A percentile compares a stretch with the other conserved stretches of the same genome.
Conservation (phyloP, 2,797 vertebrate species). For the Propithecus perrieri region DNA sequence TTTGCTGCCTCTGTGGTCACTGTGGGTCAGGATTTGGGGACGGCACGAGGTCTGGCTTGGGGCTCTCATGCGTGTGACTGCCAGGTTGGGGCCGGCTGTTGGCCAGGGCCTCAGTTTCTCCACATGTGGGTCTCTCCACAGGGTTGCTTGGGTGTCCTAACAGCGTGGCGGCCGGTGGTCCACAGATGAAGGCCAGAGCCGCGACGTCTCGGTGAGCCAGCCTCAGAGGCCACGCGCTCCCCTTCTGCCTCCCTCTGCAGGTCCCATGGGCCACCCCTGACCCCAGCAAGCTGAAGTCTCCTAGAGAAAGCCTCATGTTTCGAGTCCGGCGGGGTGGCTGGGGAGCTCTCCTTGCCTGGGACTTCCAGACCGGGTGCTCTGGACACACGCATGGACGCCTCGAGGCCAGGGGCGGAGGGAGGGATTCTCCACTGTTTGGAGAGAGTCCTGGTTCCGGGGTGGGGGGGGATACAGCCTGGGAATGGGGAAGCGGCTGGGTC, state of each 20-base stretch:
- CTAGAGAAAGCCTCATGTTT: not conserved
- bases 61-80: not conserved
- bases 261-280: not conserved
- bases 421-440: not conserved
- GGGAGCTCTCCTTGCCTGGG: not conserved
- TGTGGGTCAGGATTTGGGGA: not conserved
- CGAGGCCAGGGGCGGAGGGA: not conserved
- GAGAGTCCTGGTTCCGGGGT: not conserved
- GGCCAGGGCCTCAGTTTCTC: not conserved
- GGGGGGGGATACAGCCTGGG: not conserved
- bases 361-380: not conserved
- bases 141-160: not conserved
- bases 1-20: not conserved
- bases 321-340: not conserved
- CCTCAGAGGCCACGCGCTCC: not conserved
- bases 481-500: not conserved
- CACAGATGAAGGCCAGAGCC: not conserved
- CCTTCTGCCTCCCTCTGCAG: not conserved
- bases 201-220: rapidly evolving
- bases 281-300: not conserved
- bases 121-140: not conserved
- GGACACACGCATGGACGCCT: not conserved
- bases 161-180: rapidly evolving
- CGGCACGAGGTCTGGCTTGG: not conserved
- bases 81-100: not conserved